phyloP scores from a whole-genome alignment of 1,140 invertebrate genomes.

The Conopomorpha cramerella region DNA sequence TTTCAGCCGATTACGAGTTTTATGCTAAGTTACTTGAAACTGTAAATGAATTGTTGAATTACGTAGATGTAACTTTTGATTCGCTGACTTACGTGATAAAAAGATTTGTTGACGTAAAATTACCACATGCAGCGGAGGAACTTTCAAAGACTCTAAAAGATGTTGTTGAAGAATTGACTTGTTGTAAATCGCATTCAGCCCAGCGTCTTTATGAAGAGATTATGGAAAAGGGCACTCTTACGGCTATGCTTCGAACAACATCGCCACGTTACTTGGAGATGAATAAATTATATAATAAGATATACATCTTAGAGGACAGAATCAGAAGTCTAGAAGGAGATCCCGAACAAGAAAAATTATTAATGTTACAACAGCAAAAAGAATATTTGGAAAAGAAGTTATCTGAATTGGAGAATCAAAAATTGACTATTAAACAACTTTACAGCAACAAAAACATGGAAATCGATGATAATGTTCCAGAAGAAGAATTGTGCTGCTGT shows the following conservation, averaged over 20 bases:
- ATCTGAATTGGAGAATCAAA: slow-evolving; percentile 27
- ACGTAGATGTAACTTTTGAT: slow-evolving; percentile 43
- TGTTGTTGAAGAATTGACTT: slow-evolving; percentile 29
- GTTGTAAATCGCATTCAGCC: slow-evolving; percentile 14
- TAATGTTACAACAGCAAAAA: slow-evolving; percentile 32
- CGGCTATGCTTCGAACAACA: too few species aligned
- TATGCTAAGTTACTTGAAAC: slow-evolving; percentile 19
- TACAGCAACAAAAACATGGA: slow-evolving; percentile 15
- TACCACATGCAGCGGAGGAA: slow-evolving; percentile 22
- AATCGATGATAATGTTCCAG: slow-evolving; percentile 12
- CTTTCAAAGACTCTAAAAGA: slow-evolving; percentile 41
- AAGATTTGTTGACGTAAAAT: slow-evolving; percentile 28
- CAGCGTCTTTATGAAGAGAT: slow-evolving; percentile 26
- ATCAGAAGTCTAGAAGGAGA: slow-evolving; percentile 28
- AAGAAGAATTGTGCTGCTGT: slow-evolving; percentile 29
- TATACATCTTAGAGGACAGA: slow-evolving; percentile 27
- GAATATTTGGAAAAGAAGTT: slow-evolving; percentile 31
- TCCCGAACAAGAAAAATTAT: slow-evolving; percentile 23
- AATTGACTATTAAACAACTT: slow-evolving; percentile 25
- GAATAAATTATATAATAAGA: too few species aligned
- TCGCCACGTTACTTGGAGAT: too few species aligned
- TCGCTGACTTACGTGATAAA: slow-evolving; percentile 20
- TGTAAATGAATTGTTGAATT: slow-evolving; percentile 26
- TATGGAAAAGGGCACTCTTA: slow-evolving; percentile 27
- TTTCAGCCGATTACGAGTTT: slow-evolving; percentile 21